Base-by-base conservation (phyloP, 2,797 vertebrate genomes). In the Anolis apletophallus region DNA sequence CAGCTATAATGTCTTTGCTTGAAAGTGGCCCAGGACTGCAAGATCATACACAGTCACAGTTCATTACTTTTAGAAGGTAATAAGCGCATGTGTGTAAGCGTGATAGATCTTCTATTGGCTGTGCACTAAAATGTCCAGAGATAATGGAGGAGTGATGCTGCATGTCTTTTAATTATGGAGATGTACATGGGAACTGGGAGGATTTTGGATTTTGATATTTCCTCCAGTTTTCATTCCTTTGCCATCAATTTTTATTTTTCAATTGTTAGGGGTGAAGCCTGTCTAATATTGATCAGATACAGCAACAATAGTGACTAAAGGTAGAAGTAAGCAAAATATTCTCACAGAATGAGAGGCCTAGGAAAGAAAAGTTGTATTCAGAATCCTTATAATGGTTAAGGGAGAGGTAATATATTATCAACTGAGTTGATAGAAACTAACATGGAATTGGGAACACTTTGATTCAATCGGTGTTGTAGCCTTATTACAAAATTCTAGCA, bases 11-110 rank as follows among this genome's bases (percentile, higher is more conserved):
- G 76, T 14, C 69, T 84, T 94, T 98, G 91, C 94, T 98, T 54
- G 50, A 95, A 80, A 85, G 88, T 46, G 97, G 95, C 80, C 94
- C 96, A 3, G 97, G 97, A 76, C 87, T 98, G 59, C 10, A 96
- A 87, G 83, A 94, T 85, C 91, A 97, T 84, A 55, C 80, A 55
- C 94, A 93, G 4, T 98, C 97, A 1, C 97, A 98, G 71, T 98
- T 98, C 94, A 96, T 98, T 94, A 96, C 97, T 76, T 98, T 98
- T 93, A 96, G 95, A 94, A 97, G 97, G 97, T 98, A 97, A 93
- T 0, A 89, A 86, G 16, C 4, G 1, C 55, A 19, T 80, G 4
- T 87, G 83, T 57, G 5, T 54, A 88, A 67, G 67, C 1, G 1
- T 0, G 46, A 78, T 77, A 86, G 82, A 83, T 86, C 21, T 69